phyloP scores from a whole-genome alignment of 2,888 invertebrate species.

The Autographa gamma region DNA sequence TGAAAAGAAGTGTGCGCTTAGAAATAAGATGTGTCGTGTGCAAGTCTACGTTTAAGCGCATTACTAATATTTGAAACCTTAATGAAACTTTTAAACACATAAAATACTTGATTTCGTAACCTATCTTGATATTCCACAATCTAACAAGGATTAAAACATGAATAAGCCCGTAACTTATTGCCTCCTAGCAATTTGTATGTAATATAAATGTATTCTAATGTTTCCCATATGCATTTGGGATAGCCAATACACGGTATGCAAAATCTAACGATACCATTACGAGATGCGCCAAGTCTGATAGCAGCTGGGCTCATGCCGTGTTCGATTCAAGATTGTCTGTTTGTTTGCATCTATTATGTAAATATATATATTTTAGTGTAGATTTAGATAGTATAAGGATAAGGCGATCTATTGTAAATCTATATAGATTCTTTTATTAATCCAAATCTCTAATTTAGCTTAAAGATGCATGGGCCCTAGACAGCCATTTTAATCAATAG shows the following conservation, averaged over 20 bases:
- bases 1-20: too few species aligned
- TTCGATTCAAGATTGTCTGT: conserved; percentile 29
- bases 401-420: too few species aligned
- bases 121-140: background rate
- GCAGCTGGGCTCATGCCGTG: conserved; percentile 32
- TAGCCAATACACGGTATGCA: conserved; percentile 30
- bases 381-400: background rate
- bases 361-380: background rate
- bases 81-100: too few species aligned
- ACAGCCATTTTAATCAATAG: too few species aligned
- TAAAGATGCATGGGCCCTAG: too few species aligned
- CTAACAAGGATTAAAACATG: background rate
- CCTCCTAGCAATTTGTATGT: conserved; percentile 14
- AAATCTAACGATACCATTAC: conserved; percentile 45
- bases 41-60: too few species aligned
- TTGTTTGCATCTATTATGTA: background rate
- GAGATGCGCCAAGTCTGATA: conserved; percentile 27
- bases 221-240: conserved; percentile 16
- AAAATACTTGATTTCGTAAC: too few species aligned
- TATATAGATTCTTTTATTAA: too few species aligned
- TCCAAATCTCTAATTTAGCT: too few species aligned
- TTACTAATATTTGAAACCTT: too few species aligned
- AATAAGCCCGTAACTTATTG: background rate
- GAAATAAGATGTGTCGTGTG: too few species aligned
- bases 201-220: conserved; percentile 20